phyloP scores from a whole-genome alignment of 2,797 vertebrate species.

The Phoebastria nigripes region DNA sequence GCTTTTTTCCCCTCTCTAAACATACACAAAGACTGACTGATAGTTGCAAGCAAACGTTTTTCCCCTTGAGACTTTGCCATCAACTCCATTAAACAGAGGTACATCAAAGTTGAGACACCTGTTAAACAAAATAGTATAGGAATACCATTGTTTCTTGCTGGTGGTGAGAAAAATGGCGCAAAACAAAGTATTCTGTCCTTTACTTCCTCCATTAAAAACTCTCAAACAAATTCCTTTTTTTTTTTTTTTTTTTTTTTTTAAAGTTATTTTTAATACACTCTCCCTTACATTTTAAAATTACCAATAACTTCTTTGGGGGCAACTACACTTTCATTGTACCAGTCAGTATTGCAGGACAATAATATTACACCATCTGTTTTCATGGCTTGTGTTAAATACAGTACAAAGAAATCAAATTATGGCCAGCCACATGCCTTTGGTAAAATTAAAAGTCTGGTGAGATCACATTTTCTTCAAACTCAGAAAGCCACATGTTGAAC shows the following conservation, averaged over 20 bases:
- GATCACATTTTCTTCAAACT: conserved; percentile 60
- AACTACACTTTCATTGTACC: conserved; percentile 41
- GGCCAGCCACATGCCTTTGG: conserved; percentile 63
- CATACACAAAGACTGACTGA: background rate
- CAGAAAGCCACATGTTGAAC: conserved; percentile 56
- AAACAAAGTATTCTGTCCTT: background rate
- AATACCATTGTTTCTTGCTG: background rate
- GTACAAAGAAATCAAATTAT: conserved; percentile 37
- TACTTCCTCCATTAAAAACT: background rate
- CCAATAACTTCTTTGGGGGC: background rate
- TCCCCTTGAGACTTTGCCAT: background rate
- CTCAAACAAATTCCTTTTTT: background rate
- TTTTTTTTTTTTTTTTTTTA: background rate
- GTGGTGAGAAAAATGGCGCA: background rate
- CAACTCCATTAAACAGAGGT: background rate
- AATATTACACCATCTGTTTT: conserved; percentile 31
- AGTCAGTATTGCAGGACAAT: conserved; percentile 30
- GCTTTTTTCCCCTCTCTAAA: background rate
- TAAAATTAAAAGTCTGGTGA: conserved; percentile 54
- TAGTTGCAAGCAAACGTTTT: background rate
- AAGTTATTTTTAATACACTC: conserved; percentile 67
- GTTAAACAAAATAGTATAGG: background rate
- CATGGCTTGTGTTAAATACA: conserved; percentile 53
- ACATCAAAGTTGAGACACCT: background rate
- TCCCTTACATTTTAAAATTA: conserved; percentile 56